Base-by-base conservation (phyloP, 2,888 invertebrate genomes). In the Megaustenia siamemsis region DNA sequence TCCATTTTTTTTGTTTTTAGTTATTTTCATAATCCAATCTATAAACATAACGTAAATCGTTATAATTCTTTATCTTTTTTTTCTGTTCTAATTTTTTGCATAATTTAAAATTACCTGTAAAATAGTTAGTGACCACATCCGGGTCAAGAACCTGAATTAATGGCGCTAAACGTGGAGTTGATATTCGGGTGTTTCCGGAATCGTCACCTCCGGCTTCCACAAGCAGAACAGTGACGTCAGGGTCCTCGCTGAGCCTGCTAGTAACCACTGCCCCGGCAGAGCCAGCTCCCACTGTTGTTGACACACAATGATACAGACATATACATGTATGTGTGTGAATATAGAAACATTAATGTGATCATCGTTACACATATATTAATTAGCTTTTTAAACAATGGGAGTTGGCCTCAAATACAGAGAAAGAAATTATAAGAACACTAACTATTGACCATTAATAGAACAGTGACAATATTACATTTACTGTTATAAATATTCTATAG, bases 221-320 rank as follows among this genome's bases (percentile, higher is more conserved):
- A 21, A 94, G 82, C 35, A 94, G 89, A 88, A 83, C 92, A 84
- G 45, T 88, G 1, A 87, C 82, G 40, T 91, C 88, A 0, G 90
- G 86, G 87, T 94, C 91, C 88, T 93, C 94, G 5, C 93, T 90
- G 71, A 94, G 89, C 12, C 94, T 90, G 85, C 94, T 93, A 10
- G 94, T 94, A 76, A 94, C 83, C 21, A 95, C 94, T 85, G 94
- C 94, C 35, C 94, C 94, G 10, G 95, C 94, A 15, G 94, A 94
- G 15, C 95, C 94, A 24, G 94, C 94, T 5, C 95, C 94, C 1
- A 94, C 93, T 87, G 69, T 73, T 28, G 28, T 28, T 4, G 15
- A 21, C 18, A 38, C 4, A 24, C 4, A 56, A 5, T 12, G 35
- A 38, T 8, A 21, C 5, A 38, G 18, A 21, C 21, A 68, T 35